Base-by-base conservation (phyloP, 2,113 vertebrate genomes). In the Lamprologus lemairii region DNA sequence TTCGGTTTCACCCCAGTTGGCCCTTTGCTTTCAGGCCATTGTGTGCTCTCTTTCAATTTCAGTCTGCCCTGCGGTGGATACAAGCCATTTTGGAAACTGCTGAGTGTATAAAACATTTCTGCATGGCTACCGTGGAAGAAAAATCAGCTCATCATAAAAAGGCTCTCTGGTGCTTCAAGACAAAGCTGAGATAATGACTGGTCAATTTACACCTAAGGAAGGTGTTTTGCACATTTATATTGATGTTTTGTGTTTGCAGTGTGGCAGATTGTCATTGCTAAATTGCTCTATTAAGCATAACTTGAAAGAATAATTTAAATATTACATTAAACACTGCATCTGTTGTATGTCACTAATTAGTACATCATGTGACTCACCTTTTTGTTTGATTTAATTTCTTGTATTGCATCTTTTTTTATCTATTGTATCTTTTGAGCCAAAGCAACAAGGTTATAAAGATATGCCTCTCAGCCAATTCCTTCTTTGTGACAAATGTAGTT, bases 91-190 rank as follows among this genome's bases (percentile, higher is more conserved):
- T 82, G 82, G 57, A 89, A 93, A 93, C 65, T 91, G 92, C 92
- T 90, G 91, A 94, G 92, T 87, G 35, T 47, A 90, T 92, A n/a
- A 31, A 88, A 90, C 78, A 87, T 90, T 92, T 91, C 47, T 82
- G 81, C 87, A 88, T 78, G 89, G 53, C 79, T 85, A 49, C 73
- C 9, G 2, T 45, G 37, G 65, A 87, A 86, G 37, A 88, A 90
- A 88, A 81, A 84, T 78, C 81, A 68, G 87, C 63, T 86, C 82
- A 90, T 86, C 88, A 86, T 83, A 63, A 87, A 65, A 82, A 79
- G 26, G 26, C 73, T 83, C 58, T 84, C 81, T 9, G 31, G 87
- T 82, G 84, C 60, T 80, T 88, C 37, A 2, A 35, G 82, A 71
- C 60, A 63, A 73, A 51, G 54, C 71, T 26, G 4, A 73, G 58